phyloP scores from a whole-genome alignment of 2,797 vertebrate genomes.

The Rhinatrema bivittatum region DNA sequence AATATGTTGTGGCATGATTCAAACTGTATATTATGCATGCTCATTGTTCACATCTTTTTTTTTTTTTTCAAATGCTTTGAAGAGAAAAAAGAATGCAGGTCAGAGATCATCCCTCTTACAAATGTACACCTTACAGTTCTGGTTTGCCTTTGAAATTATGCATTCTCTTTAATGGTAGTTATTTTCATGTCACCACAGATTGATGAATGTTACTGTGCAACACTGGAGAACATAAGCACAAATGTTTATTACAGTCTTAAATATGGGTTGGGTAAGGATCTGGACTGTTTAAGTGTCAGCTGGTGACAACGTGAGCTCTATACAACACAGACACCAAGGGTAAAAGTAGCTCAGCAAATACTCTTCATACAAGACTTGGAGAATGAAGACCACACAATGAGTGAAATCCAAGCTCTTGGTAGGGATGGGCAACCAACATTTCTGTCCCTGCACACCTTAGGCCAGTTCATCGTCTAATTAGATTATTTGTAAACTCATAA shows the following conservation, averaged over 20 bases:
- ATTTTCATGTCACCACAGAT: slow-evolving; percentile 14
- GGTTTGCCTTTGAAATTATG: slow-evolving; percentile 28
- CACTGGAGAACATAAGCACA: slow-evolving; percentile 35
- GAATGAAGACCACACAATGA: slow-evolving; percentile 55
- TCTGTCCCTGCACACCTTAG: slow-evolving; percentile 22
- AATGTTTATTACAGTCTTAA: slow-evolving; percentile 54
- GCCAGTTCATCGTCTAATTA: slow-evolving; percentile 36
- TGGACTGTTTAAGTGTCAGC: slow-evolving; percentile 61
- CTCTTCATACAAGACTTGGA: slow-evolving; percentile 20
- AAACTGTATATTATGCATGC: no score
- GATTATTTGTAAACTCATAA: slow-evolving; percentile 31
- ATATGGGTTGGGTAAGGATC: slow-evolving; percentile 46
- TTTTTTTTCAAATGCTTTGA: no score
- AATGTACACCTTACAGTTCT: slow-evolving; percentile 23
- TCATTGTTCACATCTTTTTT: no score
- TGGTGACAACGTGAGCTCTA: slow-evolving; percentile 51
- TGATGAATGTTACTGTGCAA: slow-evolving; percentile 39
- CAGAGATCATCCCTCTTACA: not conserved
- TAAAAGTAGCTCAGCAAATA: slow-evolving; percentile 29
- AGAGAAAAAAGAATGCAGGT: no score
- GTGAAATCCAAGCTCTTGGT: slow-evolving; percentile 30
- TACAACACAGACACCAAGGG: slow-evolving; percentile 53
- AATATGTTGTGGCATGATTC: no score
- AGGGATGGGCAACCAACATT: slow-evolving; percentile 42
- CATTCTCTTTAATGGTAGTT: slow-evolving; percentile 19